Evolutionary conservation across 2,888 invertebrate genomes (phyloP).

Genomic region (Drosophila rellima): DNA sequence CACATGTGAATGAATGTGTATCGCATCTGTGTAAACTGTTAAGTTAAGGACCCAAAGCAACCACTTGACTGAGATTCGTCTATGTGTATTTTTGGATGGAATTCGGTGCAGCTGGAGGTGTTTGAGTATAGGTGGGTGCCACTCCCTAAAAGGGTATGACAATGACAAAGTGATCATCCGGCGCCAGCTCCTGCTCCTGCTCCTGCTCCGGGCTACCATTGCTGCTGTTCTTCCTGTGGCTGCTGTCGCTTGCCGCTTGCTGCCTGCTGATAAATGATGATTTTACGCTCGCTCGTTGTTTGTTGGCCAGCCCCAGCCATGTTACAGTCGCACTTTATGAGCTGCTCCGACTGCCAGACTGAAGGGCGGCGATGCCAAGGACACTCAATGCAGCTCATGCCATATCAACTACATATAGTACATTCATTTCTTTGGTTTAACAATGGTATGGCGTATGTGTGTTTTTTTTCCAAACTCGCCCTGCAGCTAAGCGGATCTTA

Average conservation of each 20-base stretch:
- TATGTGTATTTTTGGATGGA: constrained; percentile 13
- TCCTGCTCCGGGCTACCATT: constrained; percentile 18
- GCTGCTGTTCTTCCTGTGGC: constrained; percentile 35
- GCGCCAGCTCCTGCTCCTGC: constrained; percentile 61
- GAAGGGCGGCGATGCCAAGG: constrained; percentile 55
- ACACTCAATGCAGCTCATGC: constrained; percentile 35
- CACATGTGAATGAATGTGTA: constrained; percentile 4
- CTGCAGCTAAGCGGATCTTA: constrained; percentile 71
- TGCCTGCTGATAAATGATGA: constrained; percentile 71
- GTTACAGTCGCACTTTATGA: constrained; percentile 74
- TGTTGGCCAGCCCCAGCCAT: constrained; percentile 52
- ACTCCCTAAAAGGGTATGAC: constrained; percentile 68
- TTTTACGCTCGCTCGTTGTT: constrained; percentile 63
- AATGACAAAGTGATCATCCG: constrained; percentile 83
- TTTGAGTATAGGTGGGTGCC: constrained; percentile 12
- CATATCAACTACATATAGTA: constrained; percentile 8
- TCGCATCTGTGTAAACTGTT: constrained; percentile 33
- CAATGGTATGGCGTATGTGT: constrained; percentile 40
- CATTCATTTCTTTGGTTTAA: background rate
- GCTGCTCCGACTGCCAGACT: constrained; percentile 50
- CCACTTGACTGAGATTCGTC: constrained; percentile 41
- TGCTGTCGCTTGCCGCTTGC: constrained; percentile 25
- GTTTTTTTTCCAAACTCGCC: constrained; percentile 35
- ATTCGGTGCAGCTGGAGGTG: constrained; percentile 38
- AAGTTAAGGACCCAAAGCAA: constrained; percentile 35